Evolutionary conservation across 2,888 invertebrate species (phyloP), one percentile per base, ranked within the genome.

Genomic region (Plemyria rubiginata): DNA sequence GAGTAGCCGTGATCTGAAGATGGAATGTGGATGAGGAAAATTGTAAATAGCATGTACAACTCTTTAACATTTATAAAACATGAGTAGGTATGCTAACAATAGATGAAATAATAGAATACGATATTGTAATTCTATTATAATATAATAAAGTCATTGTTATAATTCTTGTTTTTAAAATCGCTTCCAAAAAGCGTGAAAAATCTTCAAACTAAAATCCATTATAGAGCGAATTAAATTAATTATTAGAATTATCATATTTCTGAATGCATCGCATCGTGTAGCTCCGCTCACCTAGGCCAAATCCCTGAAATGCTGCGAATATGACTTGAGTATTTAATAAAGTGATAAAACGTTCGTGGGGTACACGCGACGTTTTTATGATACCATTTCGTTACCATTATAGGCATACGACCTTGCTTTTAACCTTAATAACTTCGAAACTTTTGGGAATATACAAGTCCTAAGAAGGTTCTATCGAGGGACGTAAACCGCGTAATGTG

Each of bases 361-460:
- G 71, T 79, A 78, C 87, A 87, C 86, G 87, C 87, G 82, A 87
- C 82, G 79, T 80, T 80, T 86, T 86, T 83, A 84, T 79, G 78
- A 81, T 79, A 80, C 76, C 73, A 77, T 84, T 83, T 76, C 78
- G 78, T 79, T 78, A 76, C 74, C 70, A 78, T 78, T 82, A 76
- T 73, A 70, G 68, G 75, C 74, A 67, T 79, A 76, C 69, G 75
- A 75, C 72, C 71, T 71, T 78, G 78, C 75, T 78, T 77, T 79
- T 76, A 80, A 78, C 74, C 76, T 75, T 76, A 78, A 80, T 79
- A 78, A 80, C 78, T 70, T 77, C 66, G 68, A 72, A 76, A 75
- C 77, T 77, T 78, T 55, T 58, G 73, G 76, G 74, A 77, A 74
- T 79, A 63, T 79, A 63, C 56, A 70, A 66, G 67, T 66, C 64